A percentile compares a stretch with the other conserved stretches of the same genome.
Evolutionary conservation across 2,113 vertebrate genomes (phyloP).

Genomic region (Leucosticte australis): DNA sequence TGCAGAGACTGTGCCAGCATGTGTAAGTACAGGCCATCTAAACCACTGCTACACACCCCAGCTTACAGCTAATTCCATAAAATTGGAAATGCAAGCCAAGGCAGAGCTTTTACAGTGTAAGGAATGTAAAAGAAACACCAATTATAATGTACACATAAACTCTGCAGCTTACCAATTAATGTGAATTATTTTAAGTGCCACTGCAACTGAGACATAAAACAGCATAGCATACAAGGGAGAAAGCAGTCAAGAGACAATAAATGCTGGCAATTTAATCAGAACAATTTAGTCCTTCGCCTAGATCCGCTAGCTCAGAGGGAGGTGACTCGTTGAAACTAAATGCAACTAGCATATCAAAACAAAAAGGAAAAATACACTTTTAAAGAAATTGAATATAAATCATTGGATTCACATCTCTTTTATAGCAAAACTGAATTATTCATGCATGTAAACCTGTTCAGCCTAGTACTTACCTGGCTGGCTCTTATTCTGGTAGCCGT

Average conservation of each 20-base stretch:
- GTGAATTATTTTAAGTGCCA: not conserved
- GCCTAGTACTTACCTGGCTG: not conserved
- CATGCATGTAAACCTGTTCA: not conserved
- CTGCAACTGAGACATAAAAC: not conserved
- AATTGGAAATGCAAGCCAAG: not conserved
- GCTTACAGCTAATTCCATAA: not conserved
- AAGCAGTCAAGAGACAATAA: slow-evolving; percentile 7
- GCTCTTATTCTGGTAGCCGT: not conserved
- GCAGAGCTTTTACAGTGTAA: not conserved
- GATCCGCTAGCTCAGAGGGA: not conserved
- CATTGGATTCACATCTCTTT: not conserved
- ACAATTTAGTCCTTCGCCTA: not conserved
- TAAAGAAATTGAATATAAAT: not conserved
- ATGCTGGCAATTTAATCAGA: slow-evolving; percentile 5
- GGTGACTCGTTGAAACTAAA: not conserved
- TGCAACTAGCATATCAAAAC: not conserved
- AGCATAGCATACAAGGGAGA: not conserved
- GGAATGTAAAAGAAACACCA: not conserved
- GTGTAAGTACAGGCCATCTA: not conserved
- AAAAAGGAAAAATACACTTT: not conserved
- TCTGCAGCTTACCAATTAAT: not conserved
- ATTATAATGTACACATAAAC: not conserved
- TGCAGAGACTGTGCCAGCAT: not conserved
- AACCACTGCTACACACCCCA: not conserved
- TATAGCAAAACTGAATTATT: not conserved